These are phyloP conservation scores for Micrasema longulum DNA, from an alignment of 1,140 invertebrate genomes.

Conservation along the genomic window DNA sequence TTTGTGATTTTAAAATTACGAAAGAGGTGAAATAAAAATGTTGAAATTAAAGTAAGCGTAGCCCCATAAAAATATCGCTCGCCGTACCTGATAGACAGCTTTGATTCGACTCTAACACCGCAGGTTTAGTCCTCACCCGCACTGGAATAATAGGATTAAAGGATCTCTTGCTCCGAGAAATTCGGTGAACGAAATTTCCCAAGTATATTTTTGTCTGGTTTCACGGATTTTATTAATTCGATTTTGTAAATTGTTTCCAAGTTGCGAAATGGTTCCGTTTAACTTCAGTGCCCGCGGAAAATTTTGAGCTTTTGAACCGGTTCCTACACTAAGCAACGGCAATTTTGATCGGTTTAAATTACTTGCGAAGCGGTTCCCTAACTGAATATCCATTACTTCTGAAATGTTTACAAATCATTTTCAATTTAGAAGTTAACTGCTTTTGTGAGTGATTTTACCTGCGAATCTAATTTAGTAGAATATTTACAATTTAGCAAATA, in stretches of 20 bases:
- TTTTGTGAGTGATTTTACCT: not conserved
- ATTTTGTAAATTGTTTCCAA: slow-evolving; percentile 23
- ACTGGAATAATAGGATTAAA: not conserved
- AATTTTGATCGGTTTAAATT: slow-evolving; percentile 9
- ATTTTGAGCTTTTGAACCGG: not conserved
- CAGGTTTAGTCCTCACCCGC: slow-evolving; percentile 12
- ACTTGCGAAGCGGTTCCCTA: not conserved
- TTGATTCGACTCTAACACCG: too few relatives aligned
- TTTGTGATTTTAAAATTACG: too few relatives aligned
- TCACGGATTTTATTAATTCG: slow-evolving; percentile 26
- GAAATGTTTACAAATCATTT: slow-evolving; percentile 12
- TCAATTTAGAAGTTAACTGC: slow-evolving; percentile 6
- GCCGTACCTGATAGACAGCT: too few relatives aligned
- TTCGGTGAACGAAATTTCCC: not conserved
- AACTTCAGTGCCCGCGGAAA: not conserved
- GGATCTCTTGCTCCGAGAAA: not conserved
- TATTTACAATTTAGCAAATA: too few relatives aligned
- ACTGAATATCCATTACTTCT: not conserved
- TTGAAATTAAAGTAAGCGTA: too few relatives aligned
- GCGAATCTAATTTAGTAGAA: too few relatives aligned
- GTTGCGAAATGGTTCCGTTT: not conserved
- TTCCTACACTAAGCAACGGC: not conserved
- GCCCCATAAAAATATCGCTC: too few relatives aligned
- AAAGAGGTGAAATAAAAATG: too few relatives aligned
- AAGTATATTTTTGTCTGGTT: slow-evolving; percentile 22